phyloP scores from a whole-genome alignment of 1,140 invertebrate genomes.

The Parasteatoda tepidariorum region DNA sequence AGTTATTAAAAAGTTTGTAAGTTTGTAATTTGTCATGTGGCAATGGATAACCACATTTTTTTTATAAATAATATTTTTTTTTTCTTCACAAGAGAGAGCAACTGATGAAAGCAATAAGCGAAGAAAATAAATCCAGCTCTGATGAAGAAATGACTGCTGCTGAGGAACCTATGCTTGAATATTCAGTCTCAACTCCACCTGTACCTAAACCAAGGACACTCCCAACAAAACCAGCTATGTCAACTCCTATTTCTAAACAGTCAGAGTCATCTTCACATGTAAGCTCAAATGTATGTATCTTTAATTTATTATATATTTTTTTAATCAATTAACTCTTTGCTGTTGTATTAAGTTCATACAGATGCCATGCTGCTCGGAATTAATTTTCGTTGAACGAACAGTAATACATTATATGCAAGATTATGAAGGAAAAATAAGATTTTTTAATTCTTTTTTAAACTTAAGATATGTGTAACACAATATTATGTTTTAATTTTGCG shows the following conservation, averaged over 20 bases:
- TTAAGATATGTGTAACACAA: too few relatives aligned
- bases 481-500: too few relatives aligned
- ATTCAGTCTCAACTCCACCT: background rate
- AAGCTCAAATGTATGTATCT: background rate
- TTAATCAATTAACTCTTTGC: background rate
- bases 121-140: too few relatives aligned
- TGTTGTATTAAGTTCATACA: background rate
- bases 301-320: too few relatives aligned
- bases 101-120: too few relatives aligned
- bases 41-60: too few relatives aligned
- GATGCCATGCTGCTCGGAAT: background rate
- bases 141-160: conserved; percentile 10
- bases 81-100: too few relatives aligned
- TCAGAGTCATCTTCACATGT: background rate
- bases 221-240: background rate
- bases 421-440: background rate
- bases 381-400: too few relatives aligned
- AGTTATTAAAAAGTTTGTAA: too few relatives aligned
- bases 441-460: too few relatives aligned
- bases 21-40: too few relatives aligned
- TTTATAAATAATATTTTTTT: too few relatives aligned
- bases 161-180: background rate
- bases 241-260: background rate
- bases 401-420: background rate
- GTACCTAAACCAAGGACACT: conserved; percentile 39